A percentile compares a stretch with the other conserved stretches of the same genome.
Evolutionary conservation across 2,797 vertebrate genomes (phyloP).

Genomic region (Ceyx erithaca): DNA sequence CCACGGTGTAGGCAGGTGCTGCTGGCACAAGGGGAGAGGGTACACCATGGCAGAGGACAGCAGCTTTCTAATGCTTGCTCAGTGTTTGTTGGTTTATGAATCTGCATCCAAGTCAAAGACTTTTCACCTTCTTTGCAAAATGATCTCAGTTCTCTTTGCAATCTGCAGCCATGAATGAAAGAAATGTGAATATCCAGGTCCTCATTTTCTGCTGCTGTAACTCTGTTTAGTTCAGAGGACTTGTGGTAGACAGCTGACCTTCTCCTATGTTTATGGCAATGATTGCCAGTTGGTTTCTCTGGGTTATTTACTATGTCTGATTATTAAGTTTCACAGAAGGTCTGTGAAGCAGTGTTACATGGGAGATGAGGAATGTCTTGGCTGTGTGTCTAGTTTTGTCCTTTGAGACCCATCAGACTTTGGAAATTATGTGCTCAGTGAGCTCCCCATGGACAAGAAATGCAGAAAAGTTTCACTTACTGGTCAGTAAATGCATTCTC

Average conservation of each 20-base stretch:
- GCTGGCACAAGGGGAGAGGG: fast-evolving
- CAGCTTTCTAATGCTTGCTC: background rate
- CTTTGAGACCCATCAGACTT: background rate
- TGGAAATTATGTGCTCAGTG: fast-evolving
- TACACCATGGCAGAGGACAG: fast-evolving
- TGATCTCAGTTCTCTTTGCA: background rate
- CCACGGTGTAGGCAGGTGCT: background rate
- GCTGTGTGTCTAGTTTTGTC: background rate
- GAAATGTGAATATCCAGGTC: background rate
- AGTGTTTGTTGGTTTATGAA: background rate
- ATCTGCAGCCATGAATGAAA: background rate
- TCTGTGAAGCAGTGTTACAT: background rate
- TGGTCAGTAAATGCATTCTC: background rate
- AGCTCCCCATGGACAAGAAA: background rate
- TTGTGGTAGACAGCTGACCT: background rate
- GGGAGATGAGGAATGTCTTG: background rate
- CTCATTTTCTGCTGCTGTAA: background rate
- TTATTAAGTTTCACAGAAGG: background rate
- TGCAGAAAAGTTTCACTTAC: background rate
- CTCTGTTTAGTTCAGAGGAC: background rate
- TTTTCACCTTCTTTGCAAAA: background rate
- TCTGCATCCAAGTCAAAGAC: background rate
- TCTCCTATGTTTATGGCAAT: background rate
- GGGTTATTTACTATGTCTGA: background rate
- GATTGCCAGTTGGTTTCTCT: background rate